These are phyloP conservation scores for Abramis brama DNA, from an alignment of 2,113 vertebrate species.

Conservation along the genomic window DNA sequence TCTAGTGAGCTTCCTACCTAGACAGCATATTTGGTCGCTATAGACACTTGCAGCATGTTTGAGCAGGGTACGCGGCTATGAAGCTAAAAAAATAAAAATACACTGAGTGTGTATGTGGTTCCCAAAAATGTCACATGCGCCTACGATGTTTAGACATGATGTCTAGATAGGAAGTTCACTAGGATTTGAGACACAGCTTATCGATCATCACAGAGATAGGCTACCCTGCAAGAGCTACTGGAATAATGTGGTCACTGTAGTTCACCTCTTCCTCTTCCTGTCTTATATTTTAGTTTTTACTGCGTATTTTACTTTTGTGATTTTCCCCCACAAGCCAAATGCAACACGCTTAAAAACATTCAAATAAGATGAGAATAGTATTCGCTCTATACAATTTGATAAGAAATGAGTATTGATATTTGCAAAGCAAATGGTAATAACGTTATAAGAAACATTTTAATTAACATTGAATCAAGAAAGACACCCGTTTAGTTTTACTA, in stretches of 20 bases:
- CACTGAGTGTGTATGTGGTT: background rate
- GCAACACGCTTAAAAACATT: background rate
- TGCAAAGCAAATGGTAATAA: background rate
- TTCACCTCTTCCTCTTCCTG: slow-evolving; percentile 14
- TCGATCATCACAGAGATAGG: background rate
- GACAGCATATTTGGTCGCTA: background rate
- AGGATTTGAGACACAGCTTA: background rate
- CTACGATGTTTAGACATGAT: background rate
- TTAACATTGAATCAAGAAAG: background rate
- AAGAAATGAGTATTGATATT: background rate
- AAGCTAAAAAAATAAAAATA: background rate
- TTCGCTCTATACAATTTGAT: background rate
- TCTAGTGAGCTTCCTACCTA: background rate
- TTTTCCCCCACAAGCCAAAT: background rate
- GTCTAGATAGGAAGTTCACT: background rate
- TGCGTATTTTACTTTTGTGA: background rate
- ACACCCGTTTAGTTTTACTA: background rate
- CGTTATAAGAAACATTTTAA: background rate
- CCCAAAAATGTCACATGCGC: background rate
- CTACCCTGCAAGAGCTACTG: background rate
- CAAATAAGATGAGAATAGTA: background rate
- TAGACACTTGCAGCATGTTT: background rate
- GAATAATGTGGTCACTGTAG: background rate
- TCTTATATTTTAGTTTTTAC: background rate
- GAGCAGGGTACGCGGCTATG: too few species aligned